Conservation (phyloP, 2,113 vertebrate species). For the Apistogramma diplotaenia region DNA sequence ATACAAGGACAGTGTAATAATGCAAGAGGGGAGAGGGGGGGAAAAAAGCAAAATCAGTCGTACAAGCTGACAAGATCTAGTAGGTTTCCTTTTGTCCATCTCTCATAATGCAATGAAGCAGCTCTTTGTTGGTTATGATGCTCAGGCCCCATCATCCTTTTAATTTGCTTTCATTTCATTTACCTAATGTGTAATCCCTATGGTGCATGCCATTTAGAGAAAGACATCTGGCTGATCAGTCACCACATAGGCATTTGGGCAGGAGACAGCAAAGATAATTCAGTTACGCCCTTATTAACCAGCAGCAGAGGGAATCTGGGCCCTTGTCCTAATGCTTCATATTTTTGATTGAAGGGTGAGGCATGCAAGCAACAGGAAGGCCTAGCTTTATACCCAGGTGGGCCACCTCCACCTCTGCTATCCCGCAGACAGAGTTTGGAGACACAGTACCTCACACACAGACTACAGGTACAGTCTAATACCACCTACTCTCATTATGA, state of each 20-base stretch:
- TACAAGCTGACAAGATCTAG: slow-evolving; percentile 13
- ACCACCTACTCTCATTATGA: background rate
- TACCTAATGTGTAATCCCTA: slow-evolving; percentile 60
- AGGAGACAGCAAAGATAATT: slow-evolving; percentile 46
- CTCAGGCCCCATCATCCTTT: slow-evolving; percentile 61
- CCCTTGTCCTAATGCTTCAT: slow-evolving; percentile 38
- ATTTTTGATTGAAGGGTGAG: slow-evolving; percentile 81
- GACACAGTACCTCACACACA: slow-evolving; percentile 88
- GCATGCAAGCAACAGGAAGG: slow-evolving; percentile 81
- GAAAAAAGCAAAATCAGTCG: slow-evolving; percentile 1
- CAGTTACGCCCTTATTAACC: slow-evolving; percentile 50
- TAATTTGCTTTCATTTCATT: slow-evolving; percentile 71
- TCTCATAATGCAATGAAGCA: slow-evolving; percentile 51
- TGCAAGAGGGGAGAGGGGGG: background rate
- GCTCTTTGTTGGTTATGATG: slow-evolving; percentile 54
- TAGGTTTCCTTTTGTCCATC: slow-evolving; percentile 31
- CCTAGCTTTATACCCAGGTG: slow-evolving; percentile 77
- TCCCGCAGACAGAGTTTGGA: slow-evolving; percentile 90
- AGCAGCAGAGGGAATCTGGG: background rate
- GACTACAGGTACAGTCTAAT: slow-evolving; percentile 83
- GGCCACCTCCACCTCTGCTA: slow-evolving; percentile 79
- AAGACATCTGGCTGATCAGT: slow-evolving; percentile 64
- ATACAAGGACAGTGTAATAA: background rate
- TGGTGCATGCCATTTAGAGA: slow-evolving; percentile 53
- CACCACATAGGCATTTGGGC: slow-evolving; percentile 55